Evolutionary conservation across 2,113 vertebrate species (phyloP).

Genomic region (Promerops cafer): DNA sequence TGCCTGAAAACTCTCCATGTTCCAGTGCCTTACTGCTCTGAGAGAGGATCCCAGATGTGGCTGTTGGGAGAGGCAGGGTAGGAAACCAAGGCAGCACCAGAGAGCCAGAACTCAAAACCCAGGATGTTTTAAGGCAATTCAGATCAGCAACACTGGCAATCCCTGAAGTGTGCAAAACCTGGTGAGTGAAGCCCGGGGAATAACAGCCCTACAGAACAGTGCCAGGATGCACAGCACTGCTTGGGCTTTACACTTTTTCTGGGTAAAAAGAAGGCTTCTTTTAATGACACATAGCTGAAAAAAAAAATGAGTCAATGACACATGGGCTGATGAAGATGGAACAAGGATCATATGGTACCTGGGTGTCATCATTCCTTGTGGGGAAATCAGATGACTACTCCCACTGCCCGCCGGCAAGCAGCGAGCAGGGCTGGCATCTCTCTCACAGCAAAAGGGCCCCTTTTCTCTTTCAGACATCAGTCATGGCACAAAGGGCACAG

Average conservation of each 20-base stretch:
- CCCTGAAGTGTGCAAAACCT: neutral
- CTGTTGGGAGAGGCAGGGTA: neutral
- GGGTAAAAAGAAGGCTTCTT: neutral
- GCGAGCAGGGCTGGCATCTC: neutral
- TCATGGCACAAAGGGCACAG: neutral
- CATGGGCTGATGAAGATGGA: neutral
- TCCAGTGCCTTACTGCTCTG: neutral
- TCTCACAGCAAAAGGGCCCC: neutral
- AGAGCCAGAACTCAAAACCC: neutral
- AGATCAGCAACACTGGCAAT: neutral
- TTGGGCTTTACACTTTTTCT: neutral
- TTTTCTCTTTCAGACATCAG: neutral
- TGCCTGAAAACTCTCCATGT: neutral
- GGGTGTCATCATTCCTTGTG: neutral
- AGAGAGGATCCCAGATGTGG: neutral
- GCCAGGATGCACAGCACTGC: neutral
- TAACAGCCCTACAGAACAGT: neutral
- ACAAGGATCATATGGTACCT: neutral
- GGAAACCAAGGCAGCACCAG: neutral
- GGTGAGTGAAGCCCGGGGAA: neutral
- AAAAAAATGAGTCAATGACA: constrained; percentile 27
- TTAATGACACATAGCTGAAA: neutral
- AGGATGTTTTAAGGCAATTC: neutral
- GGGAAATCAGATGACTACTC: neutral
- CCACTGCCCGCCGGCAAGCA: neutral